These are phyloP conservation scores for Lithobates sylvaticus DNA, from an alignment of 2,797 vertebrate species.

Conservation along the genomic window DNA sequence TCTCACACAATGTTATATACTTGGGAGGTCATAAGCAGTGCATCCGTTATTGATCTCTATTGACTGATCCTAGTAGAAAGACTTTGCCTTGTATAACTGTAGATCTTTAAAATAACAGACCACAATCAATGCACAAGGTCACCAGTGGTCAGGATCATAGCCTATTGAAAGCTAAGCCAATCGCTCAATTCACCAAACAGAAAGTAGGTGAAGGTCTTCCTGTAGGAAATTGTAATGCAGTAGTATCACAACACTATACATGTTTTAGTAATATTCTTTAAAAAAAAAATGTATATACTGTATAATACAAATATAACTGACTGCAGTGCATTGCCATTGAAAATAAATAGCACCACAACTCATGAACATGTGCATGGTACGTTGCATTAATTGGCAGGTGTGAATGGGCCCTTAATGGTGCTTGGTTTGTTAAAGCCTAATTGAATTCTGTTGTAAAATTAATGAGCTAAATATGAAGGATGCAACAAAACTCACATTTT, in stretches of 20 bases:
- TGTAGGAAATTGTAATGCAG: background rate
- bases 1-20: background rate
- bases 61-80: background rate
- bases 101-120: slow-evolving; percentile 4
- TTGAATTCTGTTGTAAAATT: no score
- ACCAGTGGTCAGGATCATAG: background rate
- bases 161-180: background rate
- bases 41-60: background rate
- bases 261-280: background rate
- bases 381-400: no score
- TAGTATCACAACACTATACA: background rate
- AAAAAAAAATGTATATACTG: no score
- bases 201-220: background rate
- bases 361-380: no score
- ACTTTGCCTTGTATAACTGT: background rate
- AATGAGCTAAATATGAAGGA: no score
- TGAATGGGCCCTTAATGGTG: no score
- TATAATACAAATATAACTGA: no score
- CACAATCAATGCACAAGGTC: slow-evolving; percentile 14
- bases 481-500: no score
- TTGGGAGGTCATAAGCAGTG: background rate
- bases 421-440: no score
- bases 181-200: background rate
- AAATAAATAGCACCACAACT: no score
- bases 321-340: no score